Evolutionary conservation across 2,797 vertebrate genomes (phyloP).

Genomic region (Schizopygopsis pylzovi): DNA sequence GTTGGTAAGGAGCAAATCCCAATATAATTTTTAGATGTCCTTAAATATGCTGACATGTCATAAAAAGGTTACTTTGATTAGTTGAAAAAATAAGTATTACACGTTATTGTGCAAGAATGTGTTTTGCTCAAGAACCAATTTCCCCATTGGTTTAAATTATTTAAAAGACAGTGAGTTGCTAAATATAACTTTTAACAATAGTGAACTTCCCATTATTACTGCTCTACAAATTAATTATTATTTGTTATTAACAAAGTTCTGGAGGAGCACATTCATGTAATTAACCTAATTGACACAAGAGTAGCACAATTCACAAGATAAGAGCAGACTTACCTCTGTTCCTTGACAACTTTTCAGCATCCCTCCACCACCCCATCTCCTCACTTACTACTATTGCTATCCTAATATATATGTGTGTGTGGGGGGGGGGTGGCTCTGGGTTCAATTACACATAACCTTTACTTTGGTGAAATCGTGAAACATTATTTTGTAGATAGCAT

Average conservation of each 20-base stretch:
- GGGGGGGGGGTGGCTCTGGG: too few relatives aligned
- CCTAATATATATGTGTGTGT: too few relatives aligned
- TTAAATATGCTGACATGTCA: background rate
- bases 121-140: background rate
- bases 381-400: background rate
- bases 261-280: background rate
- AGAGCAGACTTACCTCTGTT: background rate
- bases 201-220: background rate
- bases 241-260: background rate
- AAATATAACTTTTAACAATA: background rate
- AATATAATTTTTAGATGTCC: background rate
- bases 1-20: slow-evolving; percentile 80
- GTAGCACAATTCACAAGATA: background rate
- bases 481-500: background rate
- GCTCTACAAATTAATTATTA: background rate
- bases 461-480: background rate
- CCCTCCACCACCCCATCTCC: background rate
- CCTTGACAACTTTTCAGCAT: background rate
- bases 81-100: background rate
- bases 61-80: background rate
- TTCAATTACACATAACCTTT: too few relatives aligned
- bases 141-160: background rate
- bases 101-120: background rate
- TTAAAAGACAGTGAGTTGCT: background rate
- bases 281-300: background rate